Conservation (phyloP, 37 sponge, comb jelly and placozoan species). For the Aplysina aerophoba region DNA sequence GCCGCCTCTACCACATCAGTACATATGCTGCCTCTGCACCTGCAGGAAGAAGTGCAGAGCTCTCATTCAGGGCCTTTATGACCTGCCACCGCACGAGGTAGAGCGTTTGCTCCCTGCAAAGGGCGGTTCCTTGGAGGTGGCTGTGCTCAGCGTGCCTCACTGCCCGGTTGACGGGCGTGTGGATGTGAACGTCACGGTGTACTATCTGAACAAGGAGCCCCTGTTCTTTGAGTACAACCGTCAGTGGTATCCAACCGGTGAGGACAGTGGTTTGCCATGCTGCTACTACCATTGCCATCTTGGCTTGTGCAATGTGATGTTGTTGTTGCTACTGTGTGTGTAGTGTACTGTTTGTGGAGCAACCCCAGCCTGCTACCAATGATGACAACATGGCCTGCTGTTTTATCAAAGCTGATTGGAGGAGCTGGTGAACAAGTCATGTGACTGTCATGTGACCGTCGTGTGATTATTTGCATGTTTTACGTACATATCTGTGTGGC, state of each 20-base stretch:
- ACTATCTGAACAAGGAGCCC: slow-evolving; percentile 41
- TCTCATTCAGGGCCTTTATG: not conserved
- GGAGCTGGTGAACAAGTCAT: slow-evolving; percentile 47
- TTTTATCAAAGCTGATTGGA: slow-evolving; percentile 28
- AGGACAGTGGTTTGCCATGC: no score
- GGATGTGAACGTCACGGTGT: slow-evolving; percentile 16
- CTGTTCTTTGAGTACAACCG: slow-evolving; percentile 37
- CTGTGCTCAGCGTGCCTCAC: not conserved
- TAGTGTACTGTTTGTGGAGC: slow-evolving; percentile 52
- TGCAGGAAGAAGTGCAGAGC: slow-evolving; percentile 33
- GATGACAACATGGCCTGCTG: slow-evolving; percentile 33
- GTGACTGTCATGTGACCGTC: not conserved
- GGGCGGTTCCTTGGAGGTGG: not conserved
- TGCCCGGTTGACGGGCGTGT: not conserved
- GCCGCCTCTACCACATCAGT: not conserved
- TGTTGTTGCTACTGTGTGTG: not conserved
- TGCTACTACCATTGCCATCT: no score
- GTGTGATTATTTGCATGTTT: not conserved
- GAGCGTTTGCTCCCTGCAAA: slow-evolving; percentile 32
- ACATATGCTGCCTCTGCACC: not conserved
- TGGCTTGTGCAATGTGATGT: not conserved
- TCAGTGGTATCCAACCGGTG: slow-evolving; percentile 39
- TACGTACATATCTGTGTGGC: not conserved
- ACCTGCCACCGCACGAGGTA: not conserved
- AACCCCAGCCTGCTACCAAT: slow-evolving; percentile 21